A percentile compares a stretch with the other conserved stretches of the same genome.
Conservation (phyloP, 2,113 vertebrate species). For the Poeciliopsis prolifica region DNA sequence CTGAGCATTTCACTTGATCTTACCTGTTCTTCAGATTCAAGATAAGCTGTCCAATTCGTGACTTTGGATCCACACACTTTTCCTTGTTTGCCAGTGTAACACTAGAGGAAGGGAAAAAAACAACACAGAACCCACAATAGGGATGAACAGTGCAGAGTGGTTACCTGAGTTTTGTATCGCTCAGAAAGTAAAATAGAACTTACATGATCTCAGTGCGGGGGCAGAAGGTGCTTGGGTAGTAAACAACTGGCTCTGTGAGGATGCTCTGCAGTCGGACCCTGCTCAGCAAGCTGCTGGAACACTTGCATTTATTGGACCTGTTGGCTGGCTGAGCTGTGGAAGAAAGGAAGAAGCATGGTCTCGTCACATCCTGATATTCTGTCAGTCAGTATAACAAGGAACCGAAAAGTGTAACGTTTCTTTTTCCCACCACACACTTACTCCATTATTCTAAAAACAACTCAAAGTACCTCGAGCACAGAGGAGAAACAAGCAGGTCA, state of each 20-base stretch:
- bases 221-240: constrained; percentile 27
- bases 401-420: neutral
- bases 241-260: neutral
- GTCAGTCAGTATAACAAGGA: neutral
- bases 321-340: constrained; percentile 8
- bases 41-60: constrained; percentile 6
- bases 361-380: too few relatives aligned
- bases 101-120: constrained; percentile 5
- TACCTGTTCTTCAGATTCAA: constrained; percentile 10
- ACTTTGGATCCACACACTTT: constrained; percentile 25
- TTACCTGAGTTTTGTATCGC: too few relatives aligned
- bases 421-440: neutral
- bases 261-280: neutral
- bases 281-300: neutral
- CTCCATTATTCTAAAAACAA: neutral
- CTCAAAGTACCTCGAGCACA: constrained; percentile 30
- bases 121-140: neutral
- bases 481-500: constrained; percentile 33
- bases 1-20: neutral
- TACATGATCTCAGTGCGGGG: constrained; percentile 24
- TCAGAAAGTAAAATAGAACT: neutral
- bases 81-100: neutral
- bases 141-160: neutral
- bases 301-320: constrained; percentile 19
- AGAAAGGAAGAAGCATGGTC: neutral